phyloP scores from a whole-genome alignment of 2,797 vertebrate genomes.

The Podarcis lilfordi region DNA sequence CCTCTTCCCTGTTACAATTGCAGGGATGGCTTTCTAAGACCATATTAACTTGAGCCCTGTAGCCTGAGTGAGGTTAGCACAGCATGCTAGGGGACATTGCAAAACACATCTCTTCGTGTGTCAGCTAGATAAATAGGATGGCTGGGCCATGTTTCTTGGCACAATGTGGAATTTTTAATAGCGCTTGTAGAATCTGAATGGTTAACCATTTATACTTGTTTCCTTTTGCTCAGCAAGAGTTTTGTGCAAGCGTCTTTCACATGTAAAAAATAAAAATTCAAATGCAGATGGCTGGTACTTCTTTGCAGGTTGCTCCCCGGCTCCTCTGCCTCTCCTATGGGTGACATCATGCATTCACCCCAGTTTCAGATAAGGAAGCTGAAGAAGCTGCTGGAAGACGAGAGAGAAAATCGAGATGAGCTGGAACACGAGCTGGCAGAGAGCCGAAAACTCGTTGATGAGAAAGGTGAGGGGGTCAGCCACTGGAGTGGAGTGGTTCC shows the following conservation, averaged over 20 bases:
- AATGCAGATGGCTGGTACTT: not conserved
- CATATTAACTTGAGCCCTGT: not conserved
- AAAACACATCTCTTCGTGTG: not conserved
- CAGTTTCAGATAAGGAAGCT: slow-evolving; percentile 90
- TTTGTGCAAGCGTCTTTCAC: not conserved
- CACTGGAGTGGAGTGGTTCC: rapidly evolving
- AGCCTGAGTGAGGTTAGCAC: not conserved
- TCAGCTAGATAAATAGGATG: not conserved
- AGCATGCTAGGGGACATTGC: not conserved
- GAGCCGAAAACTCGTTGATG: slow-evolving; percentile 78
- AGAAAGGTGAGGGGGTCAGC: slow-evolving; percentile 81
- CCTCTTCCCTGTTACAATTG: not conserved
- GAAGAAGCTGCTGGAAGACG: slow-evolving; percentile 83
- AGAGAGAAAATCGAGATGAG: slow-evolving; percentile 85
- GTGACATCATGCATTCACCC: slow-evolving; percentile 92
- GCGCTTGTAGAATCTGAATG: not conserved
- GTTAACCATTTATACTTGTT: not conserved
- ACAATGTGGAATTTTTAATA: not conserved
- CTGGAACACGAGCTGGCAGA: slow-evolving; percentile 86
- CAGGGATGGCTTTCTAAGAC: not conserved
- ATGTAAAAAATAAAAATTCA: not conserved
- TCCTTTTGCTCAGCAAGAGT: not conserved
- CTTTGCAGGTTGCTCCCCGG: slow-evolving; percentile 66
- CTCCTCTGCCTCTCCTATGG: slow-evolving; percentile 83
- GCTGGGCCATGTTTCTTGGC: too few relatives aligned